These are phyloP conservation scores for Achatina immaculata DNA, from an alignment of 1,140 invertebrate species.

Conservation along the genomic window DNA sequence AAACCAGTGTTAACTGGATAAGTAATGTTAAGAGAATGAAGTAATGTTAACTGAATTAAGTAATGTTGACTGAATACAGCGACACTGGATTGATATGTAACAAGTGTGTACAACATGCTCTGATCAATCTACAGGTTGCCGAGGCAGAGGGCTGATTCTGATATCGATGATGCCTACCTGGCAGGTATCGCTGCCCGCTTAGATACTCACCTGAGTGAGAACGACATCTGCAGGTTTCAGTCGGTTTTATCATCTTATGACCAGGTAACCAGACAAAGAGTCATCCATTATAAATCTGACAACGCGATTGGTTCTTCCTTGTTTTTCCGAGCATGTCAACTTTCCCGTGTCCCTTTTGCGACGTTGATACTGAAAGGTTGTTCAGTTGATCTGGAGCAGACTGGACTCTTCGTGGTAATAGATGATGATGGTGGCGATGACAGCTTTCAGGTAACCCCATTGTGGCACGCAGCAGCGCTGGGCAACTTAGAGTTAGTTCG, in stretches of 20 bases:
- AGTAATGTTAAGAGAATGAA: no score
- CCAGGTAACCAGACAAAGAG: background rate
- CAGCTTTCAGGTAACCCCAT: slow-evolving; percentile 28
- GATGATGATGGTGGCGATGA: slow-evolving; percentile 4
- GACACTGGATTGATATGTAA: no score
- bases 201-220: background rate
- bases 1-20: no score
- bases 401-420: background rate
- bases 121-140: no score
- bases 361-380: slow-evolving; percentile 11
- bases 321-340: slow-evolving; percentile 23
- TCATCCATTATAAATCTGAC: slow-evolving; percentile 10
- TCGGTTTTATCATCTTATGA: background rate
- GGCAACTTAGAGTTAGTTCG: background rate
- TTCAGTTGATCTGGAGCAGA: slow-evolving; percentile 12
- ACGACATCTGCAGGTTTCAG: background rate
- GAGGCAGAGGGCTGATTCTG: no score
- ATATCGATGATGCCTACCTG: background rate
- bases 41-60: no score
- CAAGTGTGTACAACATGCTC: no score
- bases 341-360: background rate
- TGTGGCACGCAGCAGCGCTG: slow-evolving; percentile 22
- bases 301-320: background rate
- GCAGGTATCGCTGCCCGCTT: background rate
- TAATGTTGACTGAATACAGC: no score